Base-by-base conservation (phyloP, 2,888 invertebrate species). In the Nowickia ferox region DNA sequence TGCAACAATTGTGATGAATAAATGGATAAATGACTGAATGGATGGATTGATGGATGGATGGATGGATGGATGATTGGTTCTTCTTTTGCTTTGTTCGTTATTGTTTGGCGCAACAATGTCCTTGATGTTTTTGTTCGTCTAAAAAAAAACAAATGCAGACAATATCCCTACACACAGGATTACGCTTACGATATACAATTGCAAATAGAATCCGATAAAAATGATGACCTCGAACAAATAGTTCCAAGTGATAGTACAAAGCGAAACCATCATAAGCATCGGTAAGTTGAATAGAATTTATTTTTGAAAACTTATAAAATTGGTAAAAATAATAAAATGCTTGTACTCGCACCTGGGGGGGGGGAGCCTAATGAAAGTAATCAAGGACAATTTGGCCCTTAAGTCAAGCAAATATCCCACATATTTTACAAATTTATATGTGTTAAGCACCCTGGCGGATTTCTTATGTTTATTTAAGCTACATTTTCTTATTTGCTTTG, bases 261-360 rank as follows among this genome's bases (percentile, higher is more conserved):
- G 90, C 92, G 92, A 87, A 91, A 91, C 90, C 93, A 93, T 89
- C 92, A 91, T 89, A 92, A 91, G 90, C 92, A 92, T 91, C 93
- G 93, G 93, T 93, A 90, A 91, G 92, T 89, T 82, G 19, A 40
- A 42, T 38, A 11, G 9, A 48, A 48, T 48, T 44, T 46, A n/a
- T 19, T 71, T 19, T 1, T 53, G 15, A n/a, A 38, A n/a, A 59
- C 40, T 5, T 40, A n/a, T 9, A n/a, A 51, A n/a, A 22, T 22
- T 55, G 5, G 30, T 30, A 6, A 30, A 30, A 30, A 30, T 5
- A 30, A 30, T 6, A 30, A 30, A 30, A 30, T 30, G 4, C 4
- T 30, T 30, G 2, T 30, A n/a, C n/a, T n/a, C n/a, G n/a, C n/a
- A n/a, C n/a, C n/a, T n/a, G n/a, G n/a, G n/a, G n/a, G n/a, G n/a